A percentile compares a stretch with the other conserved stretches of the same genome.
Evolutionary conservation across 2,113 vertebrate genomes (phyloP).

Genomic region (Nothoprocta pentlandii): DNA sequence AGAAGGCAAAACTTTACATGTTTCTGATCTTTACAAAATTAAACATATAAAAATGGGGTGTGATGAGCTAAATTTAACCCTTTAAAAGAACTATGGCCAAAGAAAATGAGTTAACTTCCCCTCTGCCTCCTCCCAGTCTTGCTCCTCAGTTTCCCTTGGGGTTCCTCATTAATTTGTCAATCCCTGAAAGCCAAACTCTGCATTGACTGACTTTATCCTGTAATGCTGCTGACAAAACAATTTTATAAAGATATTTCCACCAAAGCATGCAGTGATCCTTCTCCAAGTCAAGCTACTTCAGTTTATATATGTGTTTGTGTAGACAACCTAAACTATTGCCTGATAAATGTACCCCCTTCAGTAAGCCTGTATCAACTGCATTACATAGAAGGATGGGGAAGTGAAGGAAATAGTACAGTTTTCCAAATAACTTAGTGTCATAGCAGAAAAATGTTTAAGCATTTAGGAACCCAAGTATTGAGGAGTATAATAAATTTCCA

Average conservation of each 20-base stretch:
- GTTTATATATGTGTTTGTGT: constrained; percentile 27
- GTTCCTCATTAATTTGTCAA: neutral
- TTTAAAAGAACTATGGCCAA: neutral
- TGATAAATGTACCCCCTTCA: constrained; percentile 28
- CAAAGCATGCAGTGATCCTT: neutral
- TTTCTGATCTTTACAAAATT: neutral
- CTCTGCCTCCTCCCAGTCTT: neutral
- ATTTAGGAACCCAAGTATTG: neutral
- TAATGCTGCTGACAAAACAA: neutral
- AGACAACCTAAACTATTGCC: constrained; percentile 24
- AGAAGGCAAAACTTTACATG: neutral
- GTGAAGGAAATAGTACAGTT: constrained; percentile 26
- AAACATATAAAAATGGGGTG: neutral
- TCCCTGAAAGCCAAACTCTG: neutral
- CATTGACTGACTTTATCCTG: neutral
- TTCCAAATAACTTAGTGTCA: constrained; percentile 46
- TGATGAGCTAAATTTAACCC: neutral
- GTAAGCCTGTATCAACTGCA: constrained; percentile 29
- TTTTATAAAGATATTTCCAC: neutral
- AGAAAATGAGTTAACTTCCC: neutral
- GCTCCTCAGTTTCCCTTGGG: neutral
- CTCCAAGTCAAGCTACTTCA: neutral
- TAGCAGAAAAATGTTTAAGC: constrained; percentile 4
- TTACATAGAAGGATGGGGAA: constrained; percentile 29
- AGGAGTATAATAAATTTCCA: constrained; percentile 2